Percentiles rank a stretch among this genome's conserved stretches.
Conservation (phyloP, 2,888 invertebrate species). For the Syritta pipiens region DNA sequence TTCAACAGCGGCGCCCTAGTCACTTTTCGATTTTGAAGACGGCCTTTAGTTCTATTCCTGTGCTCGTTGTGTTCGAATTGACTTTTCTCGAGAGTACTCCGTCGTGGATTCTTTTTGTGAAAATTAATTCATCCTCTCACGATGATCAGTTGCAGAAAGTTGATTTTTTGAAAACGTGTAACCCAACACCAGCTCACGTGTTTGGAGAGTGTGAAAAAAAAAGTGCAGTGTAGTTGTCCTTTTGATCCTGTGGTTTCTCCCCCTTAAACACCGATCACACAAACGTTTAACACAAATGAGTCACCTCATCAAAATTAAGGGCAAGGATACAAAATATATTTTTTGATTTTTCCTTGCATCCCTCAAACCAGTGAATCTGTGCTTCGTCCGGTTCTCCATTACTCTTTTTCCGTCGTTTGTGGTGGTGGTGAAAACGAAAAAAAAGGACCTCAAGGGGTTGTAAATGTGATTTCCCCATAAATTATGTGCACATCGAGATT, state of each 20-base stretch:
- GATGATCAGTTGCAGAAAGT: too few relatives aligned
- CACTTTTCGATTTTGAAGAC: constrained; percentile 17
- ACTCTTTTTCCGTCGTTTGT: background rate
- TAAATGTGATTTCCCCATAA: constrained; percentile 2
- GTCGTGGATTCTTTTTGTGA: background rate
- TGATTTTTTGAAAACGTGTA: too few relatives aligned
- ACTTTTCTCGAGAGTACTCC: background rate
- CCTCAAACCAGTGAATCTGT: background rate
- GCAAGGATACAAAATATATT: too few relatives aligned
- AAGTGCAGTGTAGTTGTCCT: too few relatives aligned
- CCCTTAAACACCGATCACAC: too few relatives aligned
- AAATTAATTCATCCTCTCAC: too few relatives aligned
- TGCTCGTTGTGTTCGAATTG: constrained; percentile 35
- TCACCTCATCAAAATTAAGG: constrained; percentile 4
- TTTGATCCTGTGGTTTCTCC: too few relatives aligned
- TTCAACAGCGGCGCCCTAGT: constrained; percentile 49
- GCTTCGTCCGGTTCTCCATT: background rate
- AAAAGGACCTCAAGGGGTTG: constrained; percentile 6
- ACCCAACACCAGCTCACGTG: too few relatives aligned
- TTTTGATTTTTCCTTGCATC: background rate
- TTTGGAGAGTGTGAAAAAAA: too few relatives aligned
- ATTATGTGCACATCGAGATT: background rate
- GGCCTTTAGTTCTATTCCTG: constrained; percentile 43
- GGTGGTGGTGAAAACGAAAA: constrained; percentile 2
- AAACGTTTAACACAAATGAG: too few relatives aligned